Evolutionary conservation across 1,140 invertebrate species (phyloP).

Genomic region (Tetraneura akinire): DNA sequence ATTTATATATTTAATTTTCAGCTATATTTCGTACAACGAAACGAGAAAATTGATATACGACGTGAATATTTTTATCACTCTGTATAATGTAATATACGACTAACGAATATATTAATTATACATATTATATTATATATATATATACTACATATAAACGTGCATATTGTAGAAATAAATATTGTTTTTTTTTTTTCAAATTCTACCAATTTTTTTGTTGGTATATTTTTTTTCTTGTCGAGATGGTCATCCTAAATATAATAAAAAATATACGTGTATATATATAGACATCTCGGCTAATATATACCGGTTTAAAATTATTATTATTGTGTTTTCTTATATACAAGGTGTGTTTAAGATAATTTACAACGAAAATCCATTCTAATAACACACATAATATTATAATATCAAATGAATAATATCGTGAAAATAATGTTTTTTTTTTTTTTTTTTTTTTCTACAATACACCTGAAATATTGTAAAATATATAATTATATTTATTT

Average conservation of each 20-base stretch:
- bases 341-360: not conserved
- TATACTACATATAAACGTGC: no score
- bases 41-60: no score
- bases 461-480: no score
- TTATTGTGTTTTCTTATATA: not conserved
- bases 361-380: not conserved
- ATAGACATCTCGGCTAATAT: not conserved
- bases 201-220: not conserved
- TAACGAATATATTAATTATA: no score
- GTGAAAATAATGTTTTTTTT: not conserved
- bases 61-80: no score
- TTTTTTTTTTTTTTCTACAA: no score
- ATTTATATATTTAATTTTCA: no score
- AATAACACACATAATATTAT: not conserved
- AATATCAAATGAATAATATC: not conserved
- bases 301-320: slow-evolving; percentile 8
- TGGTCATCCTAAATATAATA: not conserved
- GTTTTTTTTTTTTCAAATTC: slow-evolving; percentile 2
- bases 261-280: no score
- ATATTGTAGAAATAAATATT: not conserved
- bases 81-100: not conserved
- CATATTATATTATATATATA: no score
- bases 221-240: not conserved
- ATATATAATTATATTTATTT: no score
- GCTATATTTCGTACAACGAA: no score